Percentiles rank a stretch among this genome's conserved stretches.
Evolutionary conservation across 2,888 invertebrate species (phyloP).

Genomic region (Aricia artaxerxes): DNA sequence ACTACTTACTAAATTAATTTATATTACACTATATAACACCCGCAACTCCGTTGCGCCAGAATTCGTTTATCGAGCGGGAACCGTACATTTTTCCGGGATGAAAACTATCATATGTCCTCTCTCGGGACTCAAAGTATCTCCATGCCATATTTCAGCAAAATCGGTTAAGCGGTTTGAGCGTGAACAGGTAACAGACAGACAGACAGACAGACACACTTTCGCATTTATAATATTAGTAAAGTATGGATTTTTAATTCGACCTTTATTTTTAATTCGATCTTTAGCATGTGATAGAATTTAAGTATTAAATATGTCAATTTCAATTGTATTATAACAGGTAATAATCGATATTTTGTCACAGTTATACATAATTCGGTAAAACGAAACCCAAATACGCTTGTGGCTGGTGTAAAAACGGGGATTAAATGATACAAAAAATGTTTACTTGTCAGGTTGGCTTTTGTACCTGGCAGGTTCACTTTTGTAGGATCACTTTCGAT

Average conservation of each 20-base stretch:
- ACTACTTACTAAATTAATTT: background rate
- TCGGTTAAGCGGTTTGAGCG: too few relatives aligned
- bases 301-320: background rate
- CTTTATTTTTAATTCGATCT: background rate
- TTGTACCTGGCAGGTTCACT: slow-evolving; percentile 50
- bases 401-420: background rate
- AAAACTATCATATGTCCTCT: too few relatives aligned
- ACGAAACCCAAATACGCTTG: background rate
- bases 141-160: too few relatives aligned
- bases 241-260: too few relatives aligned
- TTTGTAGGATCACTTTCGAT: slow-evolving; percentile 54
- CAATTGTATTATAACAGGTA: background rate
- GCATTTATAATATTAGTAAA: too few relatives aligned
- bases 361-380: background rate
- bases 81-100: too few relatives aligned
- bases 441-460: slow-evolving; percentile 29
- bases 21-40: background rate
- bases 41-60: too few relatives aligned
- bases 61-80: too few relatives aligned
- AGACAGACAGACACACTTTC: too few relatives aligned
- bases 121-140: too few relatives aligned
- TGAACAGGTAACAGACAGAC: too few relatives aligned
- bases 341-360: background rate
- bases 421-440: slow-evolving; percentile 18
- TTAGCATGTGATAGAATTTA: too few relatives aligned